Evolutionary conservation across 2,888 invertebrate species (phyloP), one percentile per base, ranked within the genome.

Genomic region (Zygogramma bicolorata): DNA sequence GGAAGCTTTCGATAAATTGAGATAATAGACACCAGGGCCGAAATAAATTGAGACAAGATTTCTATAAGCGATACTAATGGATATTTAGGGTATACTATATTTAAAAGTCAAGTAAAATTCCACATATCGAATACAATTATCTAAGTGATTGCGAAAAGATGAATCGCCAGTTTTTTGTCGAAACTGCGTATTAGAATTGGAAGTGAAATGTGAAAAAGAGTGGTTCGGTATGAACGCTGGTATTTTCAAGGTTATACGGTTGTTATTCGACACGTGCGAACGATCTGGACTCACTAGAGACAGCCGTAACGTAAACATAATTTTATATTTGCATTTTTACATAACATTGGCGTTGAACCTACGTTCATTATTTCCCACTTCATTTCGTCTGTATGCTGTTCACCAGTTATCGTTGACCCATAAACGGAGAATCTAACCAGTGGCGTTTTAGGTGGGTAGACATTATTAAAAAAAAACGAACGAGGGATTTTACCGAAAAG

Each of bases 181-280:
- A 53, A 53, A 53, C 53, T 53, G 53, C 53, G 53, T 13, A 25
- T 25, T 27, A 53, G 25, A 53, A 27, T 53, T 25, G n/a, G n/a
- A 53, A 27, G 27, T 53, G 25, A 49, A 31, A 61, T 31, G 67
- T 59, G 42, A 67, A 71, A 71, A 71, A 61, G 49, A 59, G n/a
- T 25, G 15, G 34, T 63, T 22, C 38, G 53, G 22, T 42, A 25
- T 53, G 15, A 25, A 53, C 59, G 57, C 31, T 22, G 62, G 57
- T 40, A 38, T 63, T 27, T 58, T 71, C 67, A 71, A 71, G 71
- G 71, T 63, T 58, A 25, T 10, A 22, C 62, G 46, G 22, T 71
- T 67, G 57, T 62, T 67, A 67, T 71, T 57, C 67, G 57, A 29
- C 71, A 71, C 71, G 71, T 71, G 71, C 65, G 15, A 40, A 42